Evolutionary conservation across 2,113 vertebrate species (phyloP).

Genomic region (Orycteropus afer): DNA sequence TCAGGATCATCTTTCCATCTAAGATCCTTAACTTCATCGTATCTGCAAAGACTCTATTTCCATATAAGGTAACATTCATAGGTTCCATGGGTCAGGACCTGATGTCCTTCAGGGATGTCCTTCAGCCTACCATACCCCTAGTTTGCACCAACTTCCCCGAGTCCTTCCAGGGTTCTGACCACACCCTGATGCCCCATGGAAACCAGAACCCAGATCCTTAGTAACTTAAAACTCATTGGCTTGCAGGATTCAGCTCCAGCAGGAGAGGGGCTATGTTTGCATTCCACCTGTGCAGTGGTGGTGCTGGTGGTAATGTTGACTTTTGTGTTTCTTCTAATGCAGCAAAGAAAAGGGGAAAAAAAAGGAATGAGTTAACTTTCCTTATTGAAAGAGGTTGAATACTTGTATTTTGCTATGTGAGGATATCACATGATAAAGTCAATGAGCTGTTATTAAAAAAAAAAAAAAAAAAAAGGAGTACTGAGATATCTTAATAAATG

Average conservation of each 20-base stretch:
- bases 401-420: not conserved
- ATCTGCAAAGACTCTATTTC: slow-evolving; percentile 20
- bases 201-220: not conserved
- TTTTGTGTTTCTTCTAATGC: not conserved
- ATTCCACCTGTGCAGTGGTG: not conserved
- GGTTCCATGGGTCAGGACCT: slow-evolving; percentile 16
- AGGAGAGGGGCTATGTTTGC: not conserved
- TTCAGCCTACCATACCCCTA: not conserved
- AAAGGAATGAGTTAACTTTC: slow-evolving; percentile 36
- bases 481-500: not conserved
- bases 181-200: not conserved
- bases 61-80: not conserved
- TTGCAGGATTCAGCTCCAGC: not conserved
- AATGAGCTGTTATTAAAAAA: slow-evolving; percentile 43
- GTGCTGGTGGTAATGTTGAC: not conserved
- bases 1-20: slow-evolving; percentile 1
- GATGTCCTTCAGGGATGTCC: not conserved
- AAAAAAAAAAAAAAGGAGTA: not conserved
- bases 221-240: not conserved
- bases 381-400: slow-evolving; percentile 27
- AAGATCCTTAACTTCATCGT: not conserved
- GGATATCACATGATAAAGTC: not conserved
- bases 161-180: not conserved
- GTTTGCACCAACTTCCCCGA: not conserved
- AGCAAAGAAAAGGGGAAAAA: not conserved